Conservation (phyloP, 1,140 invertebrate species). For the Achroia grisella region DNA sequence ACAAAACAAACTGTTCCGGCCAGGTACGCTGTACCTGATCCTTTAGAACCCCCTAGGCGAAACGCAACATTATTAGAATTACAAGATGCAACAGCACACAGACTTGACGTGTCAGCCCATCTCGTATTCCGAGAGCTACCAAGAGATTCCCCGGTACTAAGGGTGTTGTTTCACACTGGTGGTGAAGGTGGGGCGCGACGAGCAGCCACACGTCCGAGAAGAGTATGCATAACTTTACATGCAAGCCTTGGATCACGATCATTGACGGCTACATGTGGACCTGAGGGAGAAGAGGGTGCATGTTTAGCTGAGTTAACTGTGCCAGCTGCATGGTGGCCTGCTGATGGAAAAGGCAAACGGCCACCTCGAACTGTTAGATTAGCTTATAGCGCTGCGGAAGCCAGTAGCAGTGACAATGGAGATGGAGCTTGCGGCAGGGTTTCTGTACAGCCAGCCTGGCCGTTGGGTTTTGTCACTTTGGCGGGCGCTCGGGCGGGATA, state of each 20-base stretch:
- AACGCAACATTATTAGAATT: slow-evolving; percentile 73
- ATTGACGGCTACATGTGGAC: slow-evolving; percentile 87
- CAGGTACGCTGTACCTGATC: slow-evolving; percentile 88
- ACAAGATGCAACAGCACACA: slow-evolving; percentile 81
- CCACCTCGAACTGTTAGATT: slow-evolving; percentile 83
- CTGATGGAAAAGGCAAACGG: slow-evolving; percentile 75
- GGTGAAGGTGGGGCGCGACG: slow-evolving; percentile 79
- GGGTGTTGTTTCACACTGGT: slow-evolving; percentile 92
- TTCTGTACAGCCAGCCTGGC: slow-evolving; percentile 82
- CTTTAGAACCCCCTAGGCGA: slow-evolving; percentile 73
- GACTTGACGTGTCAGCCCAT: slow-evolving; percentile 92
- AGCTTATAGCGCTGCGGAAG: slow-evolving; percentile 88
- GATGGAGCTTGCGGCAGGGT: slow-evolving; percentile 80
- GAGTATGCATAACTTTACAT: slow-evolving; percentile 84
- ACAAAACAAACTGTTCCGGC: slow-evolving; percentile 95
- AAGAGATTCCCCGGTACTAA: slow-evolving; percentile 88
- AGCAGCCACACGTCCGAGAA: slow-evolving; percentile 69
- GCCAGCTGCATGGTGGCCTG: slow-evolving; percentile 91
- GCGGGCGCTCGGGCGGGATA: slow-evolving; percentile 85
- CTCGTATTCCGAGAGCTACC: slow-evolving; percentile 88
- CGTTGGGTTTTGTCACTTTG: slow-evolving; percentile 81
- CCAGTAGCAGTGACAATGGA: slow-evolving; percentile 77
- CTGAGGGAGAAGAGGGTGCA: slow-evolving; percentile 90
- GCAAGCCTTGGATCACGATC: slow-evolving; percentile 77
- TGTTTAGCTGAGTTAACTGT: slow-evolving; percentile 87